phyloP scores from a whole-genome alignment of 2,888 invertebrate genomes.

The Anodontia alba region DNA sequence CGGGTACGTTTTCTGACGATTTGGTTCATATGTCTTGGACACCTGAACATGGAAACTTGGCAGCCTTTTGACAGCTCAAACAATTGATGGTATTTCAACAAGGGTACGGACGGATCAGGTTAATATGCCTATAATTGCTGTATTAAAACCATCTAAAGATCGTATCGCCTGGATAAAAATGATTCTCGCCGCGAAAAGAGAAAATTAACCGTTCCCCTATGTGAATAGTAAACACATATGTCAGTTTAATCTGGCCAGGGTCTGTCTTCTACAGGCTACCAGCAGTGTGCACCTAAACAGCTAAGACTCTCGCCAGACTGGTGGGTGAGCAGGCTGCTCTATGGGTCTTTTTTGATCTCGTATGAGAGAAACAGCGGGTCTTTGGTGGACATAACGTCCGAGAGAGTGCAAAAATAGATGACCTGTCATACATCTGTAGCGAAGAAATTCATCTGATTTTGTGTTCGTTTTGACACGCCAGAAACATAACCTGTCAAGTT shows the following conservation, averaged over 20 bases:
- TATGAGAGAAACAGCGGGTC: too few relatives aligned
- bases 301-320: too few relatives aligned
- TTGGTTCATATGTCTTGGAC: constrained; percentile 17
- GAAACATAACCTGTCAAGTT: not conserved
- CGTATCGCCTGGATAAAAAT: not conserved
- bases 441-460: not conserved
- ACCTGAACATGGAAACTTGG: constrained; percentile 31
- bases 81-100: constrained; percentile 30
- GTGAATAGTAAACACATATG: too few relatives aligned
- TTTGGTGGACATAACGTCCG: too few relatives aligned
- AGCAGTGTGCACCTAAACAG: too few relatives aligned
- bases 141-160: constrained; percentile 57
- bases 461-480: not conserved
- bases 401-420: not conserved
- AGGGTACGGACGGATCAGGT: not conserved
- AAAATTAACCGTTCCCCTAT: too few relatives aligned
- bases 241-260: too few relatives aligned
- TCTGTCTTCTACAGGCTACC: too few relatives aligned
- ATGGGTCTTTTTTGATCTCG: too few relatives aligned
- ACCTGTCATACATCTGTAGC: not conserved
- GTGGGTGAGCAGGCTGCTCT: too few relatives aligned
- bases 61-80: constrained; percentile 57
- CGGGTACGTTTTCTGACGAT: too few relatives aligned
- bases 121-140: constrained; percentile 60
- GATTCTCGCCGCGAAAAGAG: too few relatives aligned